These are phyloP conservation scores for Hydriomena furcata DNA, from an alignment of 2,888 invertebrate species.

Conservation along the genomic window DNA sequence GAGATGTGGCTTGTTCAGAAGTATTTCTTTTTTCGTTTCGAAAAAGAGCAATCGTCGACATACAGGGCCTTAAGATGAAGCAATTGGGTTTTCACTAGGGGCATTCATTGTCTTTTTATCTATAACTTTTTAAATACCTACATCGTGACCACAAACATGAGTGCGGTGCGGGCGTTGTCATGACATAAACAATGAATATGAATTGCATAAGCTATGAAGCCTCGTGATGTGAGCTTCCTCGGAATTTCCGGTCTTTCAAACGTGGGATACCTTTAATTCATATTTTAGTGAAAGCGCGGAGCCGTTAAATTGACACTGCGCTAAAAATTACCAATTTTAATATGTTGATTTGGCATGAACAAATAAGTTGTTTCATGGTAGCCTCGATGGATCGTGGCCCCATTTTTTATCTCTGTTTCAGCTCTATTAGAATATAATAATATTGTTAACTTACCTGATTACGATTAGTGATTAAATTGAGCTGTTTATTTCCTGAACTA, in stretches of 20 bases:
- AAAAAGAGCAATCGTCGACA: too few species aligned
- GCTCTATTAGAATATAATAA: too few species aligned
- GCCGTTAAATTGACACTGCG: conserved; percentile 24
- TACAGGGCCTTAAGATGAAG: too few species aligned
- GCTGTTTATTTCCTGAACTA: too few species aligned
- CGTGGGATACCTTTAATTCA: conserved; percentile 48
- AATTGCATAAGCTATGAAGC: conserved; percentile 15
- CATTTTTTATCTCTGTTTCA: neutral
- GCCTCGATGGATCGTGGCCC: neutral
- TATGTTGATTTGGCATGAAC: conserved; percentile 27
- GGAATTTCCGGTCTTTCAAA: conserved; percentile 47
- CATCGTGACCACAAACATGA: conserved; percentile 13
- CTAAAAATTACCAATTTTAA: conserved; percentile 14
- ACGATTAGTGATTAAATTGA: too few species aligned
- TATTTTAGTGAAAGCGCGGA: conserved; percentile 46
- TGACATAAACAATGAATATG: conserved; percentile 21
- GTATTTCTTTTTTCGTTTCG: too few species aligned
- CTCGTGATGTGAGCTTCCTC: conserved; percentile 48
- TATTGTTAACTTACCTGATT: too few species aligned
- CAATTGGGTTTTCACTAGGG: too few species aligned
- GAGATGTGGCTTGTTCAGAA: too few species aligned
- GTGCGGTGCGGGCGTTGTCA: neutral
- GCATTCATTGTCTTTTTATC: neutral
- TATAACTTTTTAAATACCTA: conserved; percentile 4
- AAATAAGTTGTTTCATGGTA: conserved; percentile 14